Conservation (phyloP, 2,888 invertebrate species). For the Chorisops tibialis region DNA sequence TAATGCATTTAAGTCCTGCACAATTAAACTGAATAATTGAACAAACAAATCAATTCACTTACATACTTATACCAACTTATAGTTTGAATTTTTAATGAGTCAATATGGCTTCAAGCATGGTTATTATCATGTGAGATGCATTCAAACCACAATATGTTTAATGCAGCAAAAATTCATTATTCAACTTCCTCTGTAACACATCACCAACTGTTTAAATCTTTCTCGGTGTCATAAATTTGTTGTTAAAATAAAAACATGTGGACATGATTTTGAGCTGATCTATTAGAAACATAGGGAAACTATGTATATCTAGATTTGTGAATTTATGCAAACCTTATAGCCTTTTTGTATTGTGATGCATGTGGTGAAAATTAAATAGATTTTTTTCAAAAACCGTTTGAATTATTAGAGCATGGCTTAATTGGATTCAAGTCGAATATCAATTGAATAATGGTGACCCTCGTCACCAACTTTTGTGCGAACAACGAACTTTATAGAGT, state of each 20-base stretch:
- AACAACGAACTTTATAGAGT: conserved; percentile 16
- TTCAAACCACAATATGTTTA: neutral
- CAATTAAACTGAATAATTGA: too few species aligned
- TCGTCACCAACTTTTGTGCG: conserved; percentile 14
- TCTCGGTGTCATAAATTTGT: neutral
- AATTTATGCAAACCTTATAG: neutral
- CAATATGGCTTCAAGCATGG: too few species aligned
- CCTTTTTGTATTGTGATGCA: conserved; percentile 5
- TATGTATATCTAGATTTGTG: too few species aligned
- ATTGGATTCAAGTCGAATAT: conserved; percentile 19
- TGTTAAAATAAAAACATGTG: neutral
- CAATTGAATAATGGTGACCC: conserved; percentile 9
- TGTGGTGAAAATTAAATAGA: conserved; percentile 12
- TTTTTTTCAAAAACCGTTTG: conserved; percentile 19
- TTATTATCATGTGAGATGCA: too few species aligned
- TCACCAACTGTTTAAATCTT: neutral
- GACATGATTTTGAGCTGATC: neutral
- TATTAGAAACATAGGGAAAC: neutral
- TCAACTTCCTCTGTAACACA: neutral
- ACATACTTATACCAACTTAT: too few species aligned
- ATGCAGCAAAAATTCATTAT: conserved; percentile 8
- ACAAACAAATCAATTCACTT: too few species aligned
- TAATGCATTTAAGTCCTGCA: too few species aligned
- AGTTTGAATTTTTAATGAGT: too few species aligned
- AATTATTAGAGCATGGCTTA: conserved; percentile 24